Evolutionary conservation across 2,113 vertebrate species (phyloP).

Genomic region (Platycercus adscitus): DNA sequence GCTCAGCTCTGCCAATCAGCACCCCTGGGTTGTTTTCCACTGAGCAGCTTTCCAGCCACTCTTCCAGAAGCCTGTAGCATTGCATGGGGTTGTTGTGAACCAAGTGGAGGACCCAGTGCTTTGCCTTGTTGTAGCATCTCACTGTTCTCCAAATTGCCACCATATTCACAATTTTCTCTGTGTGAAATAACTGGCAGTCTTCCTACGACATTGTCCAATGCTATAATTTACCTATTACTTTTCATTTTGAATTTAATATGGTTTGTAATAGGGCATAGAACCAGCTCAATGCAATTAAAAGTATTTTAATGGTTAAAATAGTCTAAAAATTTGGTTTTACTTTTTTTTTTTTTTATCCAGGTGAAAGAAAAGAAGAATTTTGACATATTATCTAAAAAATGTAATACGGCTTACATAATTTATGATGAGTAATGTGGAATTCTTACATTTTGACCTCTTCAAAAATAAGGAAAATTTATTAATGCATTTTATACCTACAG

Average conservation of each 20-base stretch:
- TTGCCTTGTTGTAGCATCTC: background rate
- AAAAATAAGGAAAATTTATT: background rate
- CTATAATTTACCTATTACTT: background rate
- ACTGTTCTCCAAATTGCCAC: background rate
- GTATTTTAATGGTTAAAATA: background rate
- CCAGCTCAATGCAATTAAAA: background rate
- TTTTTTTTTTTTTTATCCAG: background rate
- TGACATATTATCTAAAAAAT: background rate
- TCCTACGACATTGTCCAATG: background rate
- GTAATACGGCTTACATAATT: background rate
- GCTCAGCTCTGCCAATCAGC: too few species aligned
- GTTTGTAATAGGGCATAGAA: background rate
- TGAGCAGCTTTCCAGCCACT: background rate
- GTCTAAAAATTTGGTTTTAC: accelerated
- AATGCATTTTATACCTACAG: background rate
- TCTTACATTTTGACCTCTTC: background rate
- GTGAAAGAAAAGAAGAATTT: background rate
- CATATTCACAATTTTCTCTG: background rate
- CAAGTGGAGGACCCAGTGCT: background rate
- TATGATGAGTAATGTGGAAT: background rate
- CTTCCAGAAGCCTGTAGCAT: background rate
- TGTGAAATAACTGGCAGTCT: background rate
- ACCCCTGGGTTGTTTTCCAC: background rate
- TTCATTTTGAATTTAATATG: background rate
- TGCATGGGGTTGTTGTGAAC: background rate